Percentiles rank a stretch among this genome's conserved stretches.
phyloP scores from a whole-genome alignment of 2,113 vertebrate genomes.

The Pachypanchax playfairii region DNA sequence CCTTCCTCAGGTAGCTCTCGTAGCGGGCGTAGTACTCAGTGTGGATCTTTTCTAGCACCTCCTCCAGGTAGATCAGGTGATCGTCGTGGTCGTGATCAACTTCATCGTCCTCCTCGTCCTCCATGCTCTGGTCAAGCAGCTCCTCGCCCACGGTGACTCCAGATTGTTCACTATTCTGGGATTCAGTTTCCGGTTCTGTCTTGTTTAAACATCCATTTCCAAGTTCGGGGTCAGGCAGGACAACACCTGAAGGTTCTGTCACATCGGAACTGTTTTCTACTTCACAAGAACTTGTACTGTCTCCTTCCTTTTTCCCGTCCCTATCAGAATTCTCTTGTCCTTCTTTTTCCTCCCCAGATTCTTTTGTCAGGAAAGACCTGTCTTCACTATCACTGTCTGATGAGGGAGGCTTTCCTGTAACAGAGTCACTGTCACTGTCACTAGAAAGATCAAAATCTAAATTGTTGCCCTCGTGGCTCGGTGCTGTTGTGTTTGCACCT shows the following conservation, averaged over 20 bases:
- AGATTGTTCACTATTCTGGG: conserved; percentile 95
- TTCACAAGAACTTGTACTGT: conserved; percentile 43
- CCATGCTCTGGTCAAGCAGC: conserved; percentile 93
- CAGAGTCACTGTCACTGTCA: conserved; percentile 86
- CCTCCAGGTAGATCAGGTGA: conserved; percentile 94
- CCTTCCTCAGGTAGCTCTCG: conserved; percentile 83
- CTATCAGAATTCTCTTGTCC: conserved; percentile 34
- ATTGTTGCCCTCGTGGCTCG: conserved; percentile 72
- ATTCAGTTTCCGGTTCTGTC: conserved; percentile 92
- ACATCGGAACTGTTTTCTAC: conserved; percentile 28
- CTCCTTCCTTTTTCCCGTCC: conserved; percentile 40
- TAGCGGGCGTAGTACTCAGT: conserved; percentile 90
- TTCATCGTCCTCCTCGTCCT: conserved; percentile 87
- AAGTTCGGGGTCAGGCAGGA: conserved; percentile 75
- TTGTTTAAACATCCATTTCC: conserved; percentile 87
- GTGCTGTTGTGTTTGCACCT: conserved; percentile 40
- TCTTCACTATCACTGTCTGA: conserved; percentile 80
- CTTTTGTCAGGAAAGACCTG: conserved; percentile 61
- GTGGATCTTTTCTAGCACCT: conserved; percentile 92
- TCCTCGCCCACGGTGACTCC: conserved; percentile 91
- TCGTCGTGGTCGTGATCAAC: conserved; percentile 88
- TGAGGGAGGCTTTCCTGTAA: conserved; percentile 74
- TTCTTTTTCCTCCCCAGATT: conserved; percentile 49
- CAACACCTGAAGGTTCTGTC: conserved; percentile 64
- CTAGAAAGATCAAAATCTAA: conserved; percentile 92